Conservation (phyloP, 2,797 vertebrate species). For the Limosa lapponica region DNA sequence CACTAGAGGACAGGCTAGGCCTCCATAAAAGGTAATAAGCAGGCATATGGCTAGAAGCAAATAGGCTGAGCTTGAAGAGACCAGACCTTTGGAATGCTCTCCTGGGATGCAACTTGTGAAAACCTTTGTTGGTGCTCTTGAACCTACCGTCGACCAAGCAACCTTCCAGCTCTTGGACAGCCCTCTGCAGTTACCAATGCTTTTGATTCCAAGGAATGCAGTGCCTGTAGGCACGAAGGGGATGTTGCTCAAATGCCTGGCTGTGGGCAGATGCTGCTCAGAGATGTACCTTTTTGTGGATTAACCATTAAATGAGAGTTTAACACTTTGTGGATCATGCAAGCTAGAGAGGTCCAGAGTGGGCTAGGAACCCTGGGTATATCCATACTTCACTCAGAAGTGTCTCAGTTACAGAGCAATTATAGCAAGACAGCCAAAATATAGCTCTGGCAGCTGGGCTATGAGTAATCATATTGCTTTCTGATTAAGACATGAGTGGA, state of each 20-base stretch:
- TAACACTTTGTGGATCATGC: background rate
- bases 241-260: background rate
- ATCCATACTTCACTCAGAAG: background rate
- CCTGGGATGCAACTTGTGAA: too few relatives aligned
- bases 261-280: background rate
- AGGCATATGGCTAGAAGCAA: background rate
- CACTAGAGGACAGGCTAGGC: background rate
- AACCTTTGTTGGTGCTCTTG: accelerated
- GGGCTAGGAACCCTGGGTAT: background rate
- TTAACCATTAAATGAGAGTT: background rate
- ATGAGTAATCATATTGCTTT: background rate
- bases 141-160: background rate
- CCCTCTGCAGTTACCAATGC: background rate
- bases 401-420: background rate
- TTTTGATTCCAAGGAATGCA: background rate
- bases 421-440: background rate
- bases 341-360: background rate
- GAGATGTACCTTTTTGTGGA: background rate
- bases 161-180: background rate
- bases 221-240: background rate
- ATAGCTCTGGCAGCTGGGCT: background rate
- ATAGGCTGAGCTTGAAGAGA: background rate
- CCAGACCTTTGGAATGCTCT: background rate
- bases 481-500: background rate
- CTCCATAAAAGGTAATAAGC: background rate